phyloP scores from a whole-genome alignment of 1,140 invertebrate genomes.

The Pseudomyrmex dendroicus region DNA sequence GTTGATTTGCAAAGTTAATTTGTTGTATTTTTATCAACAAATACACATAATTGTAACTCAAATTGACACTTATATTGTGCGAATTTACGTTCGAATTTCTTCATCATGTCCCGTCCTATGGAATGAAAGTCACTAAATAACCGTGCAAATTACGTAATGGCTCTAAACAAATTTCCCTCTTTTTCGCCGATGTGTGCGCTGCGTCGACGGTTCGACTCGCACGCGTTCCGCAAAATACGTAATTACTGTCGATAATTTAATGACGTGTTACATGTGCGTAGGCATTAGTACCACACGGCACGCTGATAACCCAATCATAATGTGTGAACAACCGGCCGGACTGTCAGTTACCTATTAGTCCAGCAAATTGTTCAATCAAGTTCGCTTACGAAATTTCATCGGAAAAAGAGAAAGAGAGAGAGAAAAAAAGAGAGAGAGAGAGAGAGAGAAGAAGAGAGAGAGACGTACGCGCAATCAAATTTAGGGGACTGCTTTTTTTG shows the following conservation, averaged over 20 bases:
- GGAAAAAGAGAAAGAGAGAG: background rate
- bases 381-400: conserved; percentile 21
- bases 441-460: background rate
- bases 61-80: background rate
- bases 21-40: background rate
- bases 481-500: conserved; percentile 13
- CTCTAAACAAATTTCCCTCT: conserved; percentile 19
- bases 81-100: background rate
- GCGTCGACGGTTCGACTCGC: too few species aligned
- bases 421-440: background rate
- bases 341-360: conserved; percentile 28
- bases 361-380: conserved; percentile 11
- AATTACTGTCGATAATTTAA: conserved; percentile 59
- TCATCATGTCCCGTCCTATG: background rate
- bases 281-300: conserved; percentile 30
- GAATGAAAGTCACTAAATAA: conserved; percentile 21
- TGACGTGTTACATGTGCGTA: background rate
- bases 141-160: background rate
- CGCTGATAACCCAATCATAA: conserved; percentile 41
- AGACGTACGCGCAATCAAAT: conserved; percentile 1
- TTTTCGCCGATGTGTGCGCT: conserved; percentile 8
- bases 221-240: background rate
- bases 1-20: conserved; percentile 3
- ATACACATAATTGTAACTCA: too few species aligned
- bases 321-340: conserved; percentile 14